Evolutionary conservation across 2,888 invertebrate genomes (phyloP), one percentile per base, ranked within the genome.

Genomic region (Aphrophora alni): DNA sequence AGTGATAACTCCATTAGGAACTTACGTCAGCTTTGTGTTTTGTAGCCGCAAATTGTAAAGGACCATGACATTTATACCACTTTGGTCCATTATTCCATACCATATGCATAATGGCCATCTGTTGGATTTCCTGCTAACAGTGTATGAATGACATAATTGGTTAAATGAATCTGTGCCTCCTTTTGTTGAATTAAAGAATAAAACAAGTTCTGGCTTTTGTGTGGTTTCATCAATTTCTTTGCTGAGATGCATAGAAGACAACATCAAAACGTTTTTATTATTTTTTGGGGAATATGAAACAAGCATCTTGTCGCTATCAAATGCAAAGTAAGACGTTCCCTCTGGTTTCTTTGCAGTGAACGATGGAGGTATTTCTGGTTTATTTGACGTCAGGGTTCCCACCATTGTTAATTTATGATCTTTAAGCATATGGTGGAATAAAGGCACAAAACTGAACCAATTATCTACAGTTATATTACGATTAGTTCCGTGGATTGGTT

Each of bases 311-410:
- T 85, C 78, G 33, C 84, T 77, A 75, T 85, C 84, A 82, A 85
- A 85, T 14, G 85, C 86, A 83, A 86, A 86, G n/a, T 85, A 59
- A 21, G 84, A 83, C 14, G 85, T 82, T 78, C 83, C 83, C 72
- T 82, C 82, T 51, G 77, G 38, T 83, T 83, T 83, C 69, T 81
- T 83, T 25, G 83, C 83, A 26, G 85, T 80, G 83, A 87, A 87
- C 77, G 85, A 85, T 77, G 77, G 26, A 28, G 87, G 87, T 74
- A 87, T 83, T 81, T 86, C 85, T 68, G 81, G 76, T 82, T 86
- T 87, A 78, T 86, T 83, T 74, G 82, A 81, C 7, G 79, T 68
- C 27, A 85, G 28, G 25, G 84, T 84, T 59, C 84, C 84, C 38
- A 83, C 83, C 78, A 83, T 72, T 24, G 82, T 84, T 12, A 83